Base-by-base conservation (phyloP, 1,140 invertebrate genomes). In the Gryllus bimaculatus region DNA sequence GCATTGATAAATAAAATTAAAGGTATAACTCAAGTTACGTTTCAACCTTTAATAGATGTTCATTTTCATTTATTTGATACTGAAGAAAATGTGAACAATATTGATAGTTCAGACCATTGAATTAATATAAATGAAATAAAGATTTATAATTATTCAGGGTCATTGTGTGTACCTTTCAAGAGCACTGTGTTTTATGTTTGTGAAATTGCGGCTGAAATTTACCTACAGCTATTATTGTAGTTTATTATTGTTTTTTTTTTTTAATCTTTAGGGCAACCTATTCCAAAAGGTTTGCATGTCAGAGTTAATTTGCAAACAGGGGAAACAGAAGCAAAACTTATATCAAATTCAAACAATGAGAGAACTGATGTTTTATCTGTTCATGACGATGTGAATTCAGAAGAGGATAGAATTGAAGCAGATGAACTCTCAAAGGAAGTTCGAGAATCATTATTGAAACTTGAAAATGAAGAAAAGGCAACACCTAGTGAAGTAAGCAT, bases 281-380 rank as follows among this genome's bases (percentile, higher is more conserved):
- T 95, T 81, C 93, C 93, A 8, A 84, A 86, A 78, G 93, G 93
- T 8, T 84, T 95, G 4, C 93, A 95, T 85, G 87, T 94, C 7
- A 86, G 93, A 73, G 88, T 94, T 78, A 93, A 95, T 87, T 85
- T 95, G 18, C 82, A 91, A 84, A 94, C 92, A 47, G 93, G 92
- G 13, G 82, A 89, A 79, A 91, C 88, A 76, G 92, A 95, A 84
- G 93, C 92, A 0, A 95, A 94, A 86, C 84, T 94, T 74, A 83
- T 93, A 81, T 89, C 92, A 48, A 83, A 86, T 66, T 66, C 54
- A 13, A 66, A 18, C 3, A 84, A 88, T 54, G 83, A 86, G 20
- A 82, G 85, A 47, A 82, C 83, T 74, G 82, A 80, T 18, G 85
- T 83, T 78, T 81, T 83, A 78, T 82, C 80, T 75, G 39, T 80